Conservation (phyloP, 2,797 vertebrate genomes). For the Chaunax sp. region DNA sequence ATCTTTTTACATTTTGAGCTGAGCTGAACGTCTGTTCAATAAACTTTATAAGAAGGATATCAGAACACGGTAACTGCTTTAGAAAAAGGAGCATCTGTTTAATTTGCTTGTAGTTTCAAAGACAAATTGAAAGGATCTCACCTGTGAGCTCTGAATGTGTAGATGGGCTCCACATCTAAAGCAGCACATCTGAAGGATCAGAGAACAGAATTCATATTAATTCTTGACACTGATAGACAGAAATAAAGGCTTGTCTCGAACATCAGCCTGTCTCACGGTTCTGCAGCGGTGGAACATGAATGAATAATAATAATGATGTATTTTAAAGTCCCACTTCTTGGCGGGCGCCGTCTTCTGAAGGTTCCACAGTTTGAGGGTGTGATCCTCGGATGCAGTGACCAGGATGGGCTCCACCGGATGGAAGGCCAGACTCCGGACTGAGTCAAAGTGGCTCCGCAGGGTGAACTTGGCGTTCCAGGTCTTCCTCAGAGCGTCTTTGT, state of each 20-base stretch:
- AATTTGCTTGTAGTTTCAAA: no score
- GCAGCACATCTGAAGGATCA: constrained; percentile 89
- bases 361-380: constrained; percentile 98
- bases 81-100: no score
- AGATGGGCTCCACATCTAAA: constrained; percentile 95
- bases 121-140: constrained; percentile 54
- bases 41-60: no score
- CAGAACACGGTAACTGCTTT: no score
- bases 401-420: constrained; percentile 94
- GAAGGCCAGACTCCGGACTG: constrained; percentile 92
- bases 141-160: constrained; percentile 96
- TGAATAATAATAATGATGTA: background rate
- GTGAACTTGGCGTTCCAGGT: constrained; percentile 98
- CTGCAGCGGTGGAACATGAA: no score
- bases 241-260: no score
- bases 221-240: no score
- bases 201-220: no score
- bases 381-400: constrained; percentile 96
- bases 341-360: constrained; percentile 94
- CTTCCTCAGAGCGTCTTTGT: constrained; percentile 92
- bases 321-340: constrained; percentile 87
- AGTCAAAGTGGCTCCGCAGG: constrained; percentile 95
- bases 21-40: no score
- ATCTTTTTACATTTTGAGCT: no score
- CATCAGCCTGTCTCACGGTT: no score